Percentiles rank a stretch among this genome's conserved stretches.
phyloP scores from a whole-genome alignment of 2,888 invertebrate species.

The Rotaria magnacalcarata region DNA sequence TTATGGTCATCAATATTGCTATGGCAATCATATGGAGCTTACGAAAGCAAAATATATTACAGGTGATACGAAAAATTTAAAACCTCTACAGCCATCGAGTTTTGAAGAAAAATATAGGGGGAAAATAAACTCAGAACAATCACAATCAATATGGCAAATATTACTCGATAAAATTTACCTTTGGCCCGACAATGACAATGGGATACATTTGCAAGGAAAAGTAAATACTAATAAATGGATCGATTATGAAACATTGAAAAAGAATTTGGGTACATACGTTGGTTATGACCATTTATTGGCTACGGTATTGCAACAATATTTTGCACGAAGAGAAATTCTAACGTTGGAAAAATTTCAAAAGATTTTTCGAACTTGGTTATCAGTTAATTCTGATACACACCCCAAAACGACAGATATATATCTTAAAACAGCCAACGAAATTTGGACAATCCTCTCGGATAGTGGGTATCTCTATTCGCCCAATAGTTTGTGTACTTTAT shows the following conservation, averaged over 20 bases:
- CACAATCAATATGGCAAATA: slow-evolving; percentile 1
- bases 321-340: neutral
- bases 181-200: neutral
- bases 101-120: neutral
- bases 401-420: neutral
- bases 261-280: neutral
- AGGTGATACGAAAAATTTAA: neutral
- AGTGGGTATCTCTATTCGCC: slow-evolving; percentile 6
- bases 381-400: neutral
- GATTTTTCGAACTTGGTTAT: slow-evolving; percentile 26
- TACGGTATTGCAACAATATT: neutral
- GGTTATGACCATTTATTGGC: neutral
- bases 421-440: neutral
- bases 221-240: slow-evolving; percentile 38
- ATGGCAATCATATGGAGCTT: slow-evolving; percentile 37
- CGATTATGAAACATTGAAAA: slow-evolving; percentile 30
- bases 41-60: slow-evolving; percentile 37
- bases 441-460: neutral
- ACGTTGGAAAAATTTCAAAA: neutral
- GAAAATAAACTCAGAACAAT: slow-evolving; percentile 22
- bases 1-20: slow-evolving; percentile 39
- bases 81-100: neutral
- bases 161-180: neutral
- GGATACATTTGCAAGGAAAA: slow-evolving; percentile 18
- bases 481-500: slow-evolving; percentile 34